Base-by-base conservation (phyloP, 2,888 invertebrate genomes). In the Caenorhabditis sp. region DNA sequence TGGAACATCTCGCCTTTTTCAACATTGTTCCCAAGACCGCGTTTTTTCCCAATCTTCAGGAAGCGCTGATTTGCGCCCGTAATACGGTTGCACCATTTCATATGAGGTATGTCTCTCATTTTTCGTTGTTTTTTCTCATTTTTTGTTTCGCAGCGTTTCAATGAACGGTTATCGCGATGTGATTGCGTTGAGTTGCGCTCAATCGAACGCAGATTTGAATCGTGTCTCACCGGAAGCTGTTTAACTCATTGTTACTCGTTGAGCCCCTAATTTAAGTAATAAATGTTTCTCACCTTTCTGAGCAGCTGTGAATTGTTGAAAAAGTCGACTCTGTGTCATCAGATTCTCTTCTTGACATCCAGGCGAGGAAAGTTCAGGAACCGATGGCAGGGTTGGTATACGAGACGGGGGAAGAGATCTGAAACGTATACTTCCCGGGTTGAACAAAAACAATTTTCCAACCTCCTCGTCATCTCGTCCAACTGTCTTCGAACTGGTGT, bases 311-410 rank as follows among this genome's bases (percentile, higher is more conserved):
- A 86, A 86, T 63, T 86, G 82, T 63, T 85, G 85, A 61, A 84
- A 85, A 4, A 86, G 76, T 12, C 81, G 65, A 12, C 83, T 83
- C 24, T 81, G 80, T 0, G 81, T 83, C 86, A 86, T 86, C 31
- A 77, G 66, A 61, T 78, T 75, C 55, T 77, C 74, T 12, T 76
- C 73, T 21, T 72, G 65, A 12, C 59, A 51, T 57, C 58, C 62
- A 24, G 85, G 85, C 0, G 85, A 84, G 10, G 67, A 61, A 19
- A 85, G 51, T 62, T 86, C 86, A 2, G 84, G 85, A 8, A 85
- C 85, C 5, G 83, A 72, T 3, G 84, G 81, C 14, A 84, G 67
- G 1, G 73, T 73, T 5, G 73, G 73, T 0, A 69, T 54, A 27
- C 73, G 65, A 23, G 81, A 75, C 23, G 77, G 71, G 0, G 79